Evolutionary conservation across 2,113 vertebrate genomes (phyloP).

Genomic region (Phasianus colchicus): DNA sequence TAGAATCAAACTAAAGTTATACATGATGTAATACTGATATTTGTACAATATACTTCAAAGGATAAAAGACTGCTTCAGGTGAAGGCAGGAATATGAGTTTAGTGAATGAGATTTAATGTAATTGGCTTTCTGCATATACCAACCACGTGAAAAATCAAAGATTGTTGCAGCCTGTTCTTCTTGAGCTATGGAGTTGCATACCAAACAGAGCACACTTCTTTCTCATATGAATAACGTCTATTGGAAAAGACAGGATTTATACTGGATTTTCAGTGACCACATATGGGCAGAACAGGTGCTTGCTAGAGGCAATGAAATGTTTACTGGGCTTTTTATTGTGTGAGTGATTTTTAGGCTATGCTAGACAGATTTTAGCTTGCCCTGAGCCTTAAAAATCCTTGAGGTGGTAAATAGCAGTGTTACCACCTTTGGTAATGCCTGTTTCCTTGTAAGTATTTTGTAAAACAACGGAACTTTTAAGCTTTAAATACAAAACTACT

Average conservation of each 20-base stretch:
- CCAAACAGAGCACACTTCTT: background rate
- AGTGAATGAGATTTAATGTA: background rate
- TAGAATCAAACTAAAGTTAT: background rate
- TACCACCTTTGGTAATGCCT: background rate
- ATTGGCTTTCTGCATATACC: background rate
- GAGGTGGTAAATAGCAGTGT: background rate
- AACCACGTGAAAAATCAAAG: background rate
- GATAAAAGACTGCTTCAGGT: background rate
- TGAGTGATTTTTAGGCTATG: background rate
- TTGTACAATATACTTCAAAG: background rate
- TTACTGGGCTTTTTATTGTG: background rate
- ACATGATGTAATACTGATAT: background rate
- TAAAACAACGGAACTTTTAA: background rate
- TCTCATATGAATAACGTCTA: background rate
- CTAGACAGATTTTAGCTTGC: conserved; percentile 17
- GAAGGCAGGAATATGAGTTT: background rate
- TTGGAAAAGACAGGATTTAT: background rate
- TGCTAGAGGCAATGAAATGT: conserved; percentile 19
- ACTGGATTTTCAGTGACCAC: background rate
- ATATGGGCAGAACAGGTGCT: conserved; percentile 13
- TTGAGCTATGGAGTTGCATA: background rate
- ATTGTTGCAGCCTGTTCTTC: background rate
- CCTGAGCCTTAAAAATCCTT: conserved; percentile 20
- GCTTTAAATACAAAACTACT: background rate
- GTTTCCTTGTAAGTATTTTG: background rate